Conservation (phyloP, 2,113 vertebrate genomes). For the Psephotus haematonotus region DNA sequence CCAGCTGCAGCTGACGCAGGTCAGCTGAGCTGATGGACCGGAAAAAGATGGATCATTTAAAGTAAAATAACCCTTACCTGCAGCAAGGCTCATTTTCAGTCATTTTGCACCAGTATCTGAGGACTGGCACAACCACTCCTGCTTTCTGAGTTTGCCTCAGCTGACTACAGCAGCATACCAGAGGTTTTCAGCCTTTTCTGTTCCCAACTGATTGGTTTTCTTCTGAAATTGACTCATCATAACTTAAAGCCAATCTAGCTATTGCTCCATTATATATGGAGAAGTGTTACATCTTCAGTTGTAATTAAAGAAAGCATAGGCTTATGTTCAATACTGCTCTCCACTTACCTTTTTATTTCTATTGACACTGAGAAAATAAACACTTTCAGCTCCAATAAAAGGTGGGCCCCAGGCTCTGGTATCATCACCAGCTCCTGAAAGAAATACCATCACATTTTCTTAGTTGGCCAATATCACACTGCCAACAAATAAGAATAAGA, state of each 20-base stretch:
- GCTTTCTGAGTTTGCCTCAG: neutral
- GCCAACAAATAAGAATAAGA: neutral
- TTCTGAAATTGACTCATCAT: neutral
- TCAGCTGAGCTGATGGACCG: neutral
- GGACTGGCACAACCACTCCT: neutral
- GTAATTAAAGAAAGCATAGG: neutral
- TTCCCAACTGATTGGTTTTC: neutral
- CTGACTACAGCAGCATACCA: neutral
- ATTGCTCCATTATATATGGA: neutral
- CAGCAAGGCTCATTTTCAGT: neutral
- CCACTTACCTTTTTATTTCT: conserved; percentile 91
- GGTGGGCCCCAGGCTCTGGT: conserved; percentile 94
- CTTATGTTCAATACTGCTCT: neutral
- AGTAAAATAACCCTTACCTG: neutral
- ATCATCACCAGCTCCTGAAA: conserved; percentile 89
- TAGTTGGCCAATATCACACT: neutral
- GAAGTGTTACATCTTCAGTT: neutral
- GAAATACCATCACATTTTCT: neutral
- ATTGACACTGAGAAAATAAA: conserved; percentile 95
- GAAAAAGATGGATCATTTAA: neutral
- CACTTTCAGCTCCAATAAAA: conserved; percentile 85
- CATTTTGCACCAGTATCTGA: neutral
- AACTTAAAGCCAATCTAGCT: neutral
- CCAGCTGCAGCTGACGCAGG: neutral
- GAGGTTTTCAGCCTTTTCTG: neutral